Evolutionary conservation across 2,113 vertebrate species (phyloP).

Genomic region (Arenaria interpres): DNA sequence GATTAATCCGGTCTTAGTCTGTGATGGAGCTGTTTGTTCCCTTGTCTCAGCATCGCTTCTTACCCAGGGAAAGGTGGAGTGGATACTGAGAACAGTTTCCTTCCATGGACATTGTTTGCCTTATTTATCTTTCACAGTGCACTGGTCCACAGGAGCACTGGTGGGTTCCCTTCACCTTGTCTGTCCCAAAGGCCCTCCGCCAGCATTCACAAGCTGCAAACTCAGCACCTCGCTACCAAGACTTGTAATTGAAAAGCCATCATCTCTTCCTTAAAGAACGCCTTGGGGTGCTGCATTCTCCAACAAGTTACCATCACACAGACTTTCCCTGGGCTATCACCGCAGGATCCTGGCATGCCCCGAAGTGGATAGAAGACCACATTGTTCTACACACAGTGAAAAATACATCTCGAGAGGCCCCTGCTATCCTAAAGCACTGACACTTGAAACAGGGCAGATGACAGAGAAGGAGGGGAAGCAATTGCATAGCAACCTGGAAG

Average conservation of each 20-base stretch:
- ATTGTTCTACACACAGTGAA: not conserved
- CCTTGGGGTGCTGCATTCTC: not conserved
- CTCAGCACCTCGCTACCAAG: not conserved
- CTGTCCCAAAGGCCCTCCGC: not conserved
- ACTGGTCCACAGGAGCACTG: not conserved
- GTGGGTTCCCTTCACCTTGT: not conserved
- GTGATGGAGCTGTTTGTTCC: not conserved
- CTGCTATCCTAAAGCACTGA: not conserved
- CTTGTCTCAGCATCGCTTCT: not conserved
- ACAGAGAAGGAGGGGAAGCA: not conserved
- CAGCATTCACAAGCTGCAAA: not conserved
- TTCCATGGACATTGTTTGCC: not conserved
- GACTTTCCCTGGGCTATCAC: not conserved
- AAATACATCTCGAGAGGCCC: fast-evolving
- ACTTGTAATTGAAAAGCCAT: not conserved
- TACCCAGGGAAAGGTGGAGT: not conserved
- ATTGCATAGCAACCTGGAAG: not conserved
- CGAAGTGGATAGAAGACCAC: fast-evolving
- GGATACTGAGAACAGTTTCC: not conserved
- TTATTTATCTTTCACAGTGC: not conserved
- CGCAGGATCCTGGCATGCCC: not conserved
- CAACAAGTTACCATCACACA: not conserved
- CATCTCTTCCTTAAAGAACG: not conserved
- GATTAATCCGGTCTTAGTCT: not conserved
- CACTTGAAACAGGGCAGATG: not conserved